Evolutionary conservation across 2,888 invertebrate species (phyloP).

Genomic region (Chydorus sphaericus): DNA sequence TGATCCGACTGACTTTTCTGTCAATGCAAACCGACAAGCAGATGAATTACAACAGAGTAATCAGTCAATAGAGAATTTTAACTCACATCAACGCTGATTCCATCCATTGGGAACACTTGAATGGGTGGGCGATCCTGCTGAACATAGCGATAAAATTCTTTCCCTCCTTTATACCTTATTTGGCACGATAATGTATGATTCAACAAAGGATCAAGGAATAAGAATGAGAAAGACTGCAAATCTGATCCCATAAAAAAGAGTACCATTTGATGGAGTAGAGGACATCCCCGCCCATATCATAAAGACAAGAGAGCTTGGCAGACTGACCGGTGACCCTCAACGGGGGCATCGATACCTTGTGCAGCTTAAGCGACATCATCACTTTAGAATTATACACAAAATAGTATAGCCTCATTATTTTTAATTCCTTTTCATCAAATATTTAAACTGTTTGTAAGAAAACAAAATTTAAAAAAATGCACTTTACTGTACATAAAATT

Average conservation of each 20-base stretch:
- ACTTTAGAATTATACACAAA: too few relatives aligned
- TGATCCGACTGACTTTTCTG: conserved; percentile 10
- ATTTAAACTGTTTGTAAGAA: too few relatives aligned
- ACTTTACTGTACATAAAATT: too few relatives aligned
- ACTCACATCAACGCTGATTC: conserved; percentile 19
- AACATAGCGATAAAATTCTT: conserved; percentile 20
- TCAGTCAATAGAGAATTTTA: neutral
- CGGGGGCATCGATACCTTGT: conserved; percentile 16
- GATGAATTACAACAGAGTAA: neutral
- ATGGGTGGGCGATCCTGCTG: conserved; percentile 17
- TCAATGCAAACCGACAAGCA: neutral
- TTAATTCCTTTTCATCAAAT: too few relatives aligned
- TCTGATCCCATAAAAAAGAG: too few relatives aligned
- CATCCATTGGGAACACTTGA: conserved; percentile 17
- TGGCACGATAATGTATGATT: neutral
- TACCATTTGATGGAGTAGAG: conserved; percentile 25
- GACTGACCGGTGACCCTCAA: conserved; percentile 18
- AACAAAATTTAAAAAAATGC: too few relatives aligned
- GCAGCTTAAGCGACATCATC: conserved; percentile 8
- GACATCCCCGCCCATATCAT: conserved; percentile 21
- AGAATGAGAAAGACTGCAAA: too few relatives aligned
- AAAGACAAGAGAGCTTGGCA: conserved; percentile 20
- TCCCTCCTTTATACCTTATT: conserved; percentile 17
- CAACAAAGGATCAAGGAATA: neutral
- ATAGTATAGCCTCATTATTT: too few relatives aligned